These are phyloP conservation scores for Yponomeuta evonymella DNA, from an alignment of 2,888 invertebrate species.

Conservation along the genomic window DNA sequence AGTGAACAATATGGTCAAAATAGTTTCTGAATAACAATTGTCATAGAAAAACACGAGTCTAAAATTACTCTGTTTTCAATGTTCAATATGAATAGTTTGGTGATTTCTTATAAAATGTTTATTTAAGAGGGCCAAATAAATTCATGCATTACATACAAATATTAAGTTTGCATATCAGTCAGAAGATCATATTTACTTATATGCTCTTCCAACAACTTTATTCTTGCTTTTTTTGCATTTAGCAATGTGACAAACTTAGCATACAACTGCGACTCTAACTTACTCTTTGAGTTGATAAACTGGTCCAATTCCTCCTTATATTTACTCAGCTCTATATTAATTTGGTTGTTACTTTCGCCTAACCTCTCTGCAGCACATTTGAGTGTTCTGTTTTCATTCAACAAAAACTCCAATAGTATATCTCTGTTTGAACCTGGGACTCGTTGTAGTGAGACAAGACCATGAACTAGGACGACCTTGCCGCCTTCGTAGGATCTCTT, in stretches of 20 bases:
- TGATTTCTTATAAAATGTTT: too few species aligned
- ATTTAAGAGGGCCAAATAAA: too few species aligned
- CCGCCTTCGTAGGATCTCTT: conserved; percentile 40
- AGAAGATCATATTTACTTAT: not conserved
- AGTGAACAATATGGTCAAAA: too few species aligned
- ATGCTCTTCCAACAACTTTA: conserved; percentile 45
- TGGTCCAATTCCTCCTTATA: conserved; percentile 44
- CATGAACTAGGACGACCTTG: conserved; percentile 35
- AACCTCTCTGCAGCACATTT: conserved; percentile 26
- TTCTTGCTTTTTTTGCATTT: conserved; percentile 56
- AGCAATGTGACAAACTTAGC: conserved; percentile 54
- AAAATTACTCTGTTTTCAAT: too few species aligned
- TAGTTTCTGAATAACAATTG: too few species aligned
- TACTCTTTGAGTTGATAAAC: conserved; percentile 40
- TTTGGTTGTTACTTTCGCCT: conserved; percentile 27
- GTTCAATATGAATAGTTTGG: too few species aligned
- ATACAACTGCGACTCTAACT: conserved; percentile 47
- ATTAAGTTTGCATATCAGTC: not conserved
- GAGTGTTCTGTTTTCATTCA: conserved; percentile 42
- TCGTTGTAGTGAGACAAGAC: conserved; percentile 36
- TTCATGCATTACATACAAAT: too few species aligned
- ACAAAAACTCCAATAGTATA: conserved; percentile 41
- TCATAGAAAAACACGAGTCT: too few species aligned
- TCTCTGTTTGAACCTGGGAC: conserved; percentile 32
- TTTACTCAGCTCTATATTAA: conserved; percentile 35